Evolutionary conservation across 2,888 invertebrate genomes (phyloP).

Genomic region (Drosophila subquinaria): DNA sequence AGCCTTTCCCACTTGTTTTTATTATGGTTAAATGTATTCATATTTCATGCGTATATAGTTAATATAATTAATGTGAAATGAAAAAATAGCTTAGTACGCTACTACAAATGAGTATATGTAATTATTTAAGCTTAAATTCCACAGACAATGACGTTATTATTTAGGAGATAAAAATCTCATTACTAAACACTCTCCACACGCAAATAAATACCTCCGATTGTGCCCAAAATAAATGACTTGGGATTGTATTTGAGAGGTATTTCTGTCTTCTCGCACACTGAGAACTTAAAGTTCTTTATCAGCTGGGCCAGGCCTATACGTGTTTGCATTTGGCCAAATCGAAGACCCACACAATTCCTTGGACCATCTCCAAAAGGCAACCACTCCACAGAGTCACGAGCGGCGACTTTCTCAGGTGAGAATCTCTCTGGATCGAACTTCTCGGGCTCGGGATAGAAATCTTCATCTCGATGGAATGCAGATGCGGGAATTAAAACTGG

Average conservation of each 20-base stretch:
- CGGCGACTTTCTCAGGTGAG: not conserved
- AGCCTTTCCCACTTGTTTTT: too few relatives aligned
- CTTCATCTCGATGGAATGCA: not conserved
- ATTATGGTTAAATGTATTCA: too few relatives aligned
- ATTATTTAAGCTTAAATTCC: not conserved
- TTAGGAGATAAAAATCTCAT: not conserved
- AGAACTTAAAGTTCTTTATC: not conserved
- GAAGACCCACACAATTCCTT: not conserved
- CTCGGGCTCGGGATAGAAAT: not conserved
- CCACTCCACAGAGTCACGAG: not conserved
- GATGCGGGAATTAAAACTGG: not conserved
- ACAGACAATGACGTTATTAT: not conserved
- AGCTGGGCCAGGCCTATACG: not conserved
- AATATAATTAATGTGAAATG: too few relatives aligned
- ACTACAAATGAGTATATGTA: not conserved
- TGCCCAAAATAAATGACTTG: not conserved
- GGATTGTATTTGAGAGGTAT: not conserved
- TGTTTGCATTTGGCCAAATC: slow-evolving; percentile 1
- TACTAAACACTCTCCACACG: not conserved
- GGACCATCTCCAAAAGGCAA: not conserved
- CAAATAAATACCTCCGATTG: not conserved
- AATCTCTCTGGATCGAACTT: not conserved
- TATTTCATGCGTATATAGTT: too few relatives aligned
- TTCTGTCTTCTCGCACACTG: not conserved
- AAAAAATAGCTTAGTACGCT: too few relatives aligned